Conservation (phyloP, 2,888 invertebrate genomes). For the Parnassius glacialis region DNA sequence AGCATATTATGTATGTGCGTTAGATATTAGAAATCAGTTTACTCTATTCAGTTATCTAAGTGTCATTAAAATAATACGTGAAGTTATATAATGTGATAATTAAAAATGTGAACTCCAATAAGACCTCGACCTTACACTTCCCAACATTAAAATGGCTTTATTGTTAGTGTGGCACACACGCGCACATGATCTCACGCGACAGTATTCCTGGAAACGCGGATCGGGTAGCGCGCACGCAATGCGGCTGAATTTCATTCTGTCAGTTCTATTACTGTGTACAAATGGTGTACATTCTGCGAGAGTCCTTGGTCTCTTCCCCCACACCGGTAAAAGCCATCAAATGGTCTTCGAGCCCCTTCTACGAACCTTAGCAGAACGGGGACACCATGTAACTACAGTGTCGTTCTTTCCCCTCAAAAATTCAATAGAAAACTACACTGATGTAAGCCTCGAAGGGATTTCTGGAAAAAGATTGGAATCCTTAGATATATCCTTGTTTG, state of each 20-base stretch:
- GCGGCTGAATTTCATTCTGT: not conserved
- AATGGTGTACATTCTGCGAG: conserved; percentile 52
- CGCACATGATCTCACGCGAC: not conserved
- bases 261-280: not conserved
- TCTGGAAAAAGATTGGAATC: conserved; percentile 55
- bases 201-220: not conserved
- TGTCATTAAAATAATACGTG: too few relatives aligned
- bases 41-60: too few relatives aligned
- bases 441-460: conserved; percentile 63
- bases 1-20: too few relatives aligned
- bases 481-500: conserved; percentile 52
- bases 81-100: too few relatives aligned
- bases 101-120: too few relatives aligned
- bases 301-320: conserved; percentile 81
- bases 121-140: too few relatives aligned
- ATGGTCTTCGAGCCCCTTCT: conserved; percentile 81
- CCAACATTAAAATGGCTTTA: not conserved
- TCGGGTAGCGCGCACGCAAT: not conserved
- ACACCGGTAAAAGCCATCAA: conserved; percentile 83
- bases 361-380: conserved; percentile 74
- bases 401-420: conserved; percentile 79
- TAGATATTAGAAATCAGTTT: too few relatives aligned
- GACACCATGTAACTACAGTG: conserved; percentile 82
- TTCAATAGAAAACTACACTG: conserved; percentile 68
- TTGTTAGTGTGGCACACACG: too few relatives aligned